Evolutionary conservation across 2,113 vertebrate species (phyloP).

Genomic region (Melanerpes aurifrons): DNA sequence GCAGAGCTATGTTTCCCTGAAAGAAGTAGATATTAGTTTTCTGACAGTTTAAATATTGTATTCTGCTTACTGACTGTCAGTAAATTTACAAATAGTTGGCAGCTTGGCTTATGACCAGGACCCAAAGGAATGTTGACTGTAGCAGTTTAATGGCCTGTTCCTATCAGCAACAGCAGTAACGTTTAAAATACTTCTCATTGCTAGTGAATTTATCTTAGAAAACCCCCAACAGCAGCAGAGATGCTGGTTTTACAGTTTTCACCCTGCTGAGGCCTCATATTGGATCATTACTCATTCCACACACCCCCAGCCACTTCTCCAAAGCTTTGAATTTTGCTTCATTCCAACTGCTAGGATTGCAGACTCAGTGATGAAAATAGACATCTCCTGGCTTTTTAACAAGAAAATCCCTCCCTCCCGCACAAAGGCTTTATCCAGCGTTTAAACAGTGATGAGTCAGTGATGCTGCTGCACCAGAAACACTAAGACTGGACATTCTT

Average conservation of each 20-base stretch:
- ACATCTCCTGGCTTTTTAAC: background rate
- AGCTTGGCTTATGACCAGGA: slow-evolving; percentile 64
- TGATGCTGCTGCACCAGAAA: background rate
- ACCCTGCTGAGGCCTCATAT: slow-evolving; percentile 60
- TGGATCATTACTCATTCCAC: slow-evolving; percentile 49
- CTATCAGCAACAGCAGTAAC: slow-evolving; percentile 51
- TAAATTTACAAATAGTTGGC: slow-evolving; percentile 68
- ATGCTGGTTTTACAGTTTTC: slow-evolving; percentile 46
- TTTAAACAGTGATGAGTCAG: slow-evolving; percentile 20
- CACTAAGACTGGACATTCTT: background rate
- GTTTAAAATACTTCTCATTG: slow-evolving; percentile 50
- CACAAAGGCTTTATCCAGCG: slow-evolving; percentile 16
- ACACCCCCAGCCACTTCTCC: slow-evolving; percentile 18
- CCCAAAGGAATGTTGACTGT: slow-evolving; percentile 55
- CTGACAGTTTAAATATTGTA: slow-evolving; percentile 64
- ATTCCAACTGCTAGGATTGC: slow-evolving; percentile 23
- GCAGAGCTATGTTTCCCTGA: background rate
- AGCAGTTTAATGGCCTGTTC: slow-evolving; percentile 54
- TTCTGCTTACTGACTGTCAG: slow-evolving; percentile 57
- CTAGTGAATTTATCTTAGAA: slow-evolving; percentile 40
- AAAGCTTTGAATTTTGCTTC: slow-evolving; percentile 40
- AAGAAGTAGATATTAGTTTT: slow-evolving; percentile 33
- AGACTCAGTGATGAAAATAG: slow-evolving; percentile 4
- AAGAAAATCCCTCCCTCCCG: background rate
- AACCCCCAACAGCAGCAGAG: background rate